These are phyloP conservation scores for Rhinolophus sinicus DNA, from an alignment of 2,113 vertebrate genomes.

Conservation along the genomic window DNA sequence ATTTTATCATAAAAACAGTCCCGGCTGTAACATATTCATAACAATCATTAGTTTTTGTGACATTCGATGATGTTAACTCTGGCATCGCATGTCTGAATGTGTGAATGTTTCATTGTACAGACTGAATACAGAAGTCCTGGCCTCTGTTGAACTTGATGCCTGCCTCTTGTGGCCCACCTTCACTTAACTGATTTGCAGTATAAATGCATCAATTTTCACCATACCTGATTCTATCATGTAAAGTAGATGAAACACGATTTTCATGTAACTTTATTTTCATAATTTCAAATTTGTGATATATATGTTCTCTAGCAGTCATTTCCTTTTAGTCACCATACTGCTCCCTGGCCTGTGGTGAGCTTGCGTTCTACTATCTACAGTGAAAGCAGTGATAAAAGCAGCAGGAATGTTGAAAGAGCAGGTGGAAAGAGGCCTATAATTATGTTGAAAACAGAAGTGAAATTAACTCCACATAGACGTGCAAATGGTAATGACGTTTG, in stretches of 20 bases:
- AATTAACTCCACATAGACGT: background rate
- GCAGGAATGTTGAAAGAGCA: background rate
- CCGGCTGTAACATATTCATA: background rate
- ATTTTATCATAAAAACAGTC: background rate
- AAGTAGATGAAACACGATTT: conserved; percentile 1
- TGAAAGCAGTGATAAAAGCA: background rate
- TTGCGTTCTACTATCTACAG: no score
- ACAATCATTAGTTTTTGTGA: background rate
- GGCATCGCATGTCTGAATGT: background rate
- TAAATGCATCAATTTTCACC: background rate
- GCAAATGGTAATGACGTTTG: background rate
- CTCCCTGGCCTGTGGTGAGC: background rate
- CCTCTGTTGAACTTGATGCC: background rate
- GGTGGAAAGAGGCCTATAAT: background rate
- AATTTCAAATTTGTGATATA: background rate
- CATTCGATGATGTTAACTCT: background rate
- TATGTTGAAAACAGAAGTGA: background rate
- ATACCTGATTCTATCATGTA: background rate
- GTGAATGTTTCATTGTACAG: background rate
- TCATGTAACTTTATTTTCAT: background rate
- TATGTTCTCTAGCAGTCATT: background rate
- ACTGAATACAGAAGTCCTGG: background rate
- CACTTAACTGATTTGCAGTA: background rate
- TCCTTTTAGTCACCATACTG: background rate
- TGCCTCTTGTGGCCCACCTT: accelerated